phyloP scores from a whole-genome alignment of 2,113 vertebrate genomes.

The Myiopsitta monachus region DNA sequence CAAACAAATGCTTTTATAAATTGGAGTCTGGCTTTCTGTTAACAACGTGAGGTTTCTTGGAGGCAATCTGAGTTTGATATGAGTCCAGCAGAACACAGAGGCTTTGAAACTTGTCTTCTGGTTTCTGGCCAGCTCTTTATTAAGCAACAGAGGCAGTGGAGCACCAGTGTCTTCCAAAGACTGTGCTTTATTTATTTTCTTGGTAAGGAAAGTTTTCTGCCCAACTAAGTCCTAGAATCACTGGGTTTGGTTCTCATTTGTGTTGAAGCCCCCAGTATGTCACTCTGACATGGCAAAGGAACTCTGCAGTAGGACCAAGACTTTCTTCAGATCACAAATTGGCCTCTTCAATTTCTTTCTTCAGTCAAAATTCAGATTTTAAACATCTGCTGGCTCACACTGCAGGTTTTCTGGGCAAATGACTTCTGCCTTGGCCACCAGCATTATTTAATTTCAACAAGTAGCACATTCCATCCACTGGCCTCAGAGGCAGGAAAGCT shows the following conservation, averaged over 20 bases:
- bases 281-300: not conserved
- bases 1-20: not conserved
- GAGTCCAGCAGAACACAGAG: conserved; percentile 10
- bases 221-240: not conserved
- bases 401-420: not conserved
- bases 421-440: not conserved
- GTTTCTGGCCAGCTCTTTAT: not conserved
- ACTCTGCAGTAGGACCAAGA: not conserved
- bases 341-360: not conserved
- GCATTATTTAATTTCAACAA: not conserved
- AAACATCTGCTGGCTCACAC: not conserved
- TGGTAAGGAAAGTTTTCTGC: not conserved
- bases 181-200: not conserved
- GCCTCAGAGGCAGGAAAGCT: not conserved
- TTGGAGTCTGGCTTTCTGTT: not conserved
- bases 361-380: not conserved
- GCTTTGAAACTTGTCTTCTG: conserved; percentile 24
- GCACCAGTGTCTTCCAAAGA: not conserved
- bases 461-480: not conserved
- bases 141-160: not conserved
- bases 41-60: not conserved
- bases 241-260: not conserved
- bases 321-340: not conserved
- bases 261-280: not conserved
- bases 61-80: not conserved